Percentiles rank a stretch among this genome's conserved stretches.
phyloP scores from a whole-genome alignment of 2,888 invertebrate species.

The Epistrophe grossulariae region DNA sequence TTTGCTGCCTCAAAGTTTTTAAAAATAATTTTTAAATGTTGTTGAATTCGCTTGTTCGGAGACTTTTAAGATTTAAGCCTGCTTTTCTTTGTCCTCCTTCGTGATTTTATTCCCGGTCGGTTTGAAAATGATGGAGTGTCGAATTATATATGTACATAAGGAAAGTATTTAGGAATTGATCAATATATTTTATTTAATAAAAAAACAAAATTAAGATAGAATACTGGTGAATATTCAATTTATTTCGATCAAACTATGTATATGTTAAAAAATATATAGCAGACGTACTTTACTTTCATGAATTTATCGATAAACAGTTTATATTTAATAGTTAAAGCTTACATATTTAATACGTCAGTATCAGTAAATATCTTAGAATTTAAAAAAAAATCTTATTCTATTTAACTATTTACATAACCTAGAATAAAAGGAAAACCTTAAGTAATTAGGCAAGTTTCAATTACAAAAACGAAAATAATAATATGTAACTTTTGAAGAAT shows the following conservation, averaged over 20 bases:
- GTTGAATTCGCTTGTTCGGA: no score
- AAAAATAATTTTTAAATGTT: no score
- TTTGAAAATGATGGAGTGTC: no score
- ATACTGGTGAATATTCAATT: slow-evolving; percentile 22
- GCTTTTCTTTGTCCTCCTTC: no score
- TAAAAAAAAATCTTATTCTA: background rate
- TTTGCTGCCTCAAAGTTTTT: no score
- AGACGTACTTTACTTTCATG: background rate
- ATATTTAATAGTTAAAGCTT: slow-evolving; percentile 23
- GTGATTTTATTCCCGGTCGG: no score
- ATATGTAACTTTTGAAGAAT: slow-evolving; percentile 43
- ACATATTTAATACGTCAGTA: background rate
- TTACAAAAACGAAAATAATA: slow-evolving; percentile 18
- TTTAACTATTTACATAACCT: slow-evolving; percentile 24
- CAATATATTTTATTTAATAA: no score
- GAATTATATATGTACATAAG: no score
- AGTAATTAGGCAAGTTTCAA: slow-evolving; percentile 13
- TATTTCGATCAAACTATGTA: slow-evolving; percentile 19
- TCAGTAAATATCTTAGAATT: slow-evolving; percentile 4
- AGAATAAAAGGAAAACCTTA: background rate
- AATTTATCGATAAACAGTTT: background rate
- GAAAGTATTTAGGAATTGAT: no score
- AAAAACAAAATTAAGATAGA: no score
- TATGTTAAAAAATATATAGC: slow-evolving; percentile 27
- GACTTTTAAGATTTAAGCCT: no score